Percentiles rank a stretch among this genome's conserved stretches.
Conservation (phyloP, 2,888 invertebrate species). For the Priocnemis perturbator region DNA sequence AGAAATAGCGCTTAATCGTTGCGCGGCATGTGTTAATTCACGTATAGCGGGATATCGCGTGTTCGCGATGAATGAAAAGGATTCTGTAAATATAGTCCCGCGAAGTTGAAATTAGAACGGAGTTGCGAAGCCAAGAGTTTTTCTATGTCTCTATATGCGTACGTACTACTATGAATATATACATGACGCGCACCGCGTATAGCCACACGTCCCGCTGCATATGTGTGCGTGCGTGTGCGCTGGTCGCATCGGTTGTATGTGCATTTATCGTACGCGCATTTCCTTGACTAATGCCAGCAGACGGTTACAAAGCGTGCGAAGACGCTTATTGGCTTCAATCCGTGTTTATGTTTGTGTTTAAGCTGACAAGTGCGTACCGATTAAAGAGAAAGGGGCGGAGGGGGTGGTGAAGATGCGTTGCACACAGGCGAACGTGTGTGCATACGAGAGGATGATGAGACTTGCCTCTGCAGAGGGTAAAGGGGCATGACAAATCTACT, state of each 20-base stretch:
- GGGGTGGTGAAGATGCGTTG: not conserved
- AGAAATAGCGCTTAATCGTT: not conserved
- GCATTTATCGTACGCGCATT: too few relatives aligned
- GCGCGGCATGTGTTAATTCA: slow-evolving; percentile 45
- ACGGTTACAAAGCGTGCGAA: slow-evolving; percentile 1
- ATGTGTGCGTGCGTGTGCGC: too few relatives aligned
- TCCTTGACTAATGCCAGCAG: too few relatives aligned
- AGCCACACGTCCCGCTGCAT: too few relatives aligned
- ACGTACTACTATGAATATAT: not conserved
- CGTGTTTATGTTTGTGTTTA: slow-evolving; percentile 23
- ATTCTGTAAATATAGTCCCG: slow-evolving; percentile 55
- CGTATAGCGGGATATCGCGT: slow-evolving; percentile 51
- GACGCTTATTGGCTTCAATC: slow-evolving; percentile 20
- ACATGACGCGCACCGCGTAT: too few relatives aligned
- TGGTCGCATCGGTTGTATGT: too few relatives aligned
- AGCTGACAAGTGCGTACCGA: slow-evolving; percentile 23
- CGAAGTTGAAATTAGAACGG: slow-evolving; percentile 54
- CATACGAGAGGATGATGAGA: too few relatives aligned
- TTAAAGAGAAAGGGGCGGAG: slow-evolving; percentile 11
- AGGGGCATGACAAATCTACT: too few relatives aligned
- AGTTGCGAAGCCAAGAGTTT: slow-evolving; percentile 48
- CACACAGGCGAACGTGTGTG: too few relatives aligned
- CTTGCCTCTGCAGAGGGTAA: too few relatives aligned
- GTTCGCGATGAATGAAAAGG: slow-evolving; percentile 57
- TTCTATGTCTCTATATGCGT: slow-evolving; percentile 20